Evolutionary conservation across 2,113 vertebrate genomes (phyloP), one percentile per base, ranked within the genome.

Genomic region (Arenaria interpres): DNA sequence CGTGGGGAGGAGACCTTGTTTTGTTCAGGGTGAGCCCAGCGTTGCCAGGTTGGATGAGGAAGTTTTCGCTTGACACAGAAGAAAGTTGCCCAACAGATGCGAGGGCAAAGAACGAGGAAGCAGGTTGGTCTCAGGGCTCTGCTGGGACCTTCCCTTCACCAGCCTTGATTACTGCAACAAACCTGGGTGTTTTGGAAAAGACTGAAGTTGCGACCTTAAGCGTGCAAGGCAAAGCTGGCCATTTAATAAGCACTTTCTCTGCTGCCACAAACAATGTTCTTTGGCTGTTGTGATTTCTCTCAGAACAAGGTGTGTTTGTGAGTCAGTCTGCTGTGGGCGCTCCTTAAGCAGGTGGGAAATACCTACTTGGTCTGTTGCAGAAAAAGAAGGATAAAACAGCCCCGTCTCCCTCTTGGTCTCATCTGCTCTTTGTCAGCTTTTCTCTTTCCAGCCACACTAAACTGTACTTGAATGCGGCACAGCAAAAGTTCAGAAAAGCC

Each of bases 51-150:
- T 45, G 37, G 35, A 45, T 14, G 33, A 94, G 89, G 83, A 86
- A 95, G 74, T 56, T 93, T 64, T 89, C 39, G 46, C 30, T 13
- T 85, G 69, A 35, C 63, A 33, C 6, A 48, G 45, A 46, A 71
- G 30, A 91, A 90, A 78, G 69, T 66, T 89, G 71, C 37, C 48
- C 74, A 73, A 27, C 27, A 23, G 1, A 20, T 37, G 43, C 56
- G 6, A 85, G 74, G 15, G 32, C 50, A 25, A 83, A 74, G 89
- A 95, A 96, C 37, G 74, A 95, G 95, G 85, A 94, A 89, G 41
- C 25, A 43, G 39, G 18, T 46, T 64, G 62, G 25, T 25, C 53
- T 76, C 37, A 27, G 77, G 20, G 6, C 76, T 51, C 33, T 2
- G 10, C 12, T n/a, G 41, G 27, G 28, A 66, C 54, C 43, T 86